These are phyloP conservation scores for Callithrix jacchus DNA, from an alignment of 2,113 vertebrate genomes.

Conservation along the genomic window DNA sequence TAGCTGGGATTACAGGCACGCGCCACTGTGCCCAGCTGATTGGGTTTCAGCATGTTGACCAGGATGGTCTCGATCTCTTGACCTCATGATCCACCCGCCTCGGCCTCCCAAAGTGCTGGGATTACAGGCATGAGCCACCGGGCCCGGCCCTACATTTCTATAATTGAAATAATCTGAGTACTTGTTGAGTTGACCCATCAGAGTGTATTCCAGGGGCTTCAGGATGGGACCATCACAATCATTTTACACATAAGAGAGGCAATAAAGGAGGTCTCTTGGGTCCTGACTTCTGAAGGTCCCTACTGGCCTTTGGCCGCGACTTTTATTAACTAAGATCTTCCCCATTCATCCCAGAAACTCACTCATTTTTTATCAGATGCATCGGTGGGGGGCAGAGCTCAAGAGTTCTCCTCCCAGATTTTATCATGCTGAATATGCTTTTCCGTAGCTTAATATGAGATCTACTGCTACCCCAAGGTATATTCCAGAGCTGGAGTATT, in stretches of 20 bases:
- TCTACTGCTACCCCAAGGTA: background rate
- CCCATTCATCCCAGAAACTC: background rate
- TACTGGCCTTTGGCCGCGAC: background rate
- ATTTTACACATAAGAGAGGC: background rate
- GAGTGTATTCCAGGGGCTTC: background rate
- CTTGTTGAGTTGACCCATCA: background rate
- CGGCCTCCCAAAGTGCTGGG: too few species aligned
- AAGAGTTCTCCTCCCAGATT: background rate
- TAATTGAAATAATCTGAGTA: background rate
- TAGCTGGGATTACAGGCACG: too few species aligned
- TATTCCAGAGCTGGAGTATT: background rate
- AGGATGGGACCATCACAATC: background rate
- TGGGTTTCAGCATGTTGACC: too few species aligned
- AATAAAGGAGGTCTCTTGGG: background rate
- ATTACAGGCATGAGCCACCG: too few species aligned
- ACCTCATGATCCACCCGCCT: too few species aligned
- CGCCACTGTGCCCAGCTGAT: fast-evolving
- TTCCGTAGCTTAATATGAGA: background rate
- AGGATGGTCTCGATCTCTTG: too few species aligned
- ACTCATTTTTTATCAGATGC: background rate
- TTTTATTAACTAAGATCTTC: background rate
- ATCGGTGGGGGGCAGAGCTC: background rate
- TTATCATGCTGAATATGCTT: background rate
- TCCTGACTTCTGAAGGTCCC: background rate
- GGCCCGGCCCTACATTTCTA: background rate